Conservation (phyloP, 2,113 vertebrate species). For the Cercopithecus mona region DNA sequence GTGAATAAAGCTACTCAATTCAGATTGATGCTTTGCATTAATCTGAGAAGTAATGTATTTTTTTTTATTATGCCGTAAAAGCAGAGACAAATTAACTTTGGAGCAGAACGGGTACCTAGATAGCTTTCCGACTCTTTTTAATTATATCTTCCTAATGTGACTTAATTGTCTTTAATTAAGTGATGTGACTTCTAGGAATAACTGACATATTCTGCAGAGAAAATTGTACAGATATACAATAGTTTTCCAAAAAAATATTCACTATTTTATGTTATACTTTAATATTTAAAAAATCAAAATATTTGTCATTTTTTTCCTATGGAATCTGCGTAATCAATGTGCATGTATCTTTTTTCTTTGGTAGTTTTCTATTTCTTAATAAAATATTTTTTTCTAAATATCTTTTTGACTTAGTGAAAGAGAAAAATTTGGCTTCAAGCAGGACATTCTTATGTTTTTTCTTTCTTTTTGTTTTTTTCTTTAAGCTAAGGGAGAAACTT, state of each 20-base stretch:
- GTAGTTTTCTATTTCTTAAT: neutral
- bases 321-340: neutral
- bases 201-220: neutral
- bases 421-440: neutral
- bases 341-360: neutral
- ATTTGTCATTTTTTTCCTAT: neutral
- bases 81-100: constrained; percentile 9
- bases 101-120: neutral
- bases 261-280: neutral
- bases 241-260: neutral
- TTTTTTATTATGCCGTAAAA: neutral
- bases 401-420: neutral
- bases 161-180: constrained; percentile 38
- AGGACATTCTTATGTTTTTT: neutral
- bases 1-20: constrained; percentile 18
- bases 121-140: constrained; percentile 8
- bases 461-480: neutral
- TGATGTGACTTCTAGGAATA: neutral
- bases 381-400: neutral
- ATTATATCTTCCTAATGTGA: neutral
- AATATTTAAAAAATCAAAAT: neutral
- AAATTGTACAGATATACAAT: neutral
- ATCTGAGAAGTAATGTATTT: neutral
- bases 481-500: neutral
- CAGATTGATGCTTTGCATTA: neutral